Percentiles rank a stretch among this genome's conserved stretches.
Conservation (phyloP, 1,140 invertebrate genomes). For the Leptinotarsa lineolata region DNA sequence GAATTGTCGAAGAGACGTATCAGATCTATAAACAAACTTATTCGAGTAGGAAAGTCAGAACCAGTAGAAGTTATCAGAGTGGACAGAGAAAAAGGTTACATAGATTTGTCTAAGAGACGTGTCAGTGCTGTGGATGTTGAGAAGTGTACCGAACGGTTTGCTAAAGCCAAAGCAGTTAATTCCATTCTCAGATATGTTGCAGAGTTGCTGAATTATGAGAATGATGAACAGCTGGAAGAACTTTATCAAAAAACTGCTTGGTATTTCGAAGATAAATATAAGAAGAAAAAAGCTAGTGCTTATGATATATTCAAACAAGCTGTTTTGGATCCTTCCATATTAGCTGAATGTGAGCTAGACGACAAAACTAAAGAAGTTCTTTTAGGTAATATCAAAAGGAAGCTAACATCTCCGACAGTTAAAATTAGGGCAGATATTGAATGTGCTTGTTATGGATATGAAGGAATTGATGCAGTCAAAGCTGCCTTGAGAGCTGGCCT, state of each 20-base stretch:
- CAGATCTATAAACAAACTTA: slow-evolving; percentile 98
- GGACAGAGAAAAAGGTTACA: slow-evolving; percentile 99
- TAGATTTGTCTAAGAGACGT: slow-evolving; percentile 98
- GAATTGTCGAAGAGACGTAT: slow-evolving; percentile 98
- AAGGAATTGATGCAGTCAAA: slow-evolving; percentile 99
- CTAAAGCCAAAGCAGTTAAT: slow-evolving; percentile 98
- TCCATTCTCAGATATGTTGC: slow-evolving; percentile 97
- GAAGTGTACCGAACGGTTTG: slow-evolving; percentile 97
- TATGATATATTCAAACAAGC: slow-evolving; percentile 99
- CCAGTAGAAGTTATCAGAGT: slow-evolving; percentile 99
- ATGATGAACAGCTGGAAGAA: slow-evolving; percentile 91
- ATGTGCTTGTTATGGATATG: slow-evolving; percentile 97
- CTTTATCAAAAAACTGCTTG: slow-evolving; percentile 98
- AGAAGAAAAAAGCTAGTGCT: slow-evolving; percentile 88
- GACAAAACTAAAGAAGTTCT: slow-evolving; percentile 91
- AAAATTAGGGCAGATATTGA: slow-evolving; percentile 98
- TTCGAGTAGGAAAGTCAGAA: slow-evolving; percentile 97
- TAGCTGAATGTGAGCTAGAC: slow-evolving; percentile 96
- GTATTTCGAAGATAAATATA: slow-evolving; percentile 98
- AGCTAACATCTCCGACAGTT: slow-evolving; percentile 96
- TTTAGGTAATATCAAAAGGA: slow-evolving; percentile 92
- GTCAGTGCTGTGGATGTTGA: slow-evolving; percentile 97
- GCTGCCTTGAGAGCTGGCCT: slow-evolving; percentile 89
- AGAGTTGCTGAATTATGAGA: slow-evolving; percentile 89
- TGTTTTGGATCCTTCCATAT: slow-evolving; percentile 91